A percentile compares a stretch with the other conserved stretches of the same genome.
These are phyloP conservation scores for Archips xylosteana DNA, from an alignment of 2,888 invertebrate species.

Conservation along the genomic window DNA sequence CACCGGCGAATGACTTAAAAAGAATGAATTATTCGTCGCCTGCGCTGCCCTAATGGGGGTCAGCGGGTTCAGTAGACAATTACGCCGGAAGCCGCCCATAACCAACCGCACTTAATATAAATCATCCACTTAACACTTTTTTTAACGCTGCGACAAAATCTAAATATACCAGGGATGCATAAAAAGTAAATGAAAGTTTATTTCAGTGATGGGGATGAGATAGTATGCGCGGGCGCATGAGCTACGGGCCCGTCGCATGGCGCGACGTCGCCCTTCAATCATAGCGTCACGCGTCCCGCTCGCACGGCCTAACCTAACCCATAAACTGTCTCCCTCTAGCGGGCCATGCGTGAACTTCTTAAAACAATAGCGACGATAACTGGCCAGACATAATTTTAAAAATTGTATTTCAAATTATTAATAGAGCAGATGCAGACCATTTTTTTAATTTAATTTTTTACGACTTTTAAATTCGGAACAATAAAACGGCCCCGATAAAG, in stretches of 20 bases:
- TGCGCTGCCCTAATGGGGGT: conserved; percentile 60
- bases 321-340: conserved; percentile 44
- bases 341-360: conserved; percentile 71
- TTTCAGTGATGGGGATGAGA: conserved; percentile 80
- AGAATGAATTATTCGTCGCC: conserved; percentile 69
- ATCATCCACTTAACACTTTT: conserved; percentile 85
- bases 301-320: conserved; percentile 52
- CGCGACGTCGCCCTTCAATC: conserved; percentile 77
- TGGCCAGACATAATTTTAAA: conserved; percentile 59
- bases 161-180: conserved; percentile 45
- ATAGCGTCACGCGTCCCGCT: conserved; percentile 66
- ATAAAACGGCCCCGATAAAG: conserved; percentile 53
- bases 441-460: conserved; percentile 24
- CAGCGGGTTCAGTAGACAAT: conserved; percentile 65
- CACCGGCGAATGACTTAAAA: conserved; percentile 42
- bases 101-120: conserved; percentile 79
- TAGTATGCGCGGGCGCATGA: conserved; percentile 77
- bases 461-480: conserved; percentile 36
- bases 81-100: conserved; percentile 78
- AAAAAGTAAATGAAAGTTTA: conserved; percentile 66
- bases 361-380: conserved; percentile 76
- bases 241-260: conserved; percentile 74
- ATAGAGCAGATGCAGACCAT: conserved; percentile 33
- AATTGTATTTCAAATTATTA: conserved; percentile 59
- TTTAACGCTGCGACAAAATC: conserved; percentile 74